Conservation (phyloP, 2,888 invertebrate genomes). For the Noctuana brunneofusca region DNA sequence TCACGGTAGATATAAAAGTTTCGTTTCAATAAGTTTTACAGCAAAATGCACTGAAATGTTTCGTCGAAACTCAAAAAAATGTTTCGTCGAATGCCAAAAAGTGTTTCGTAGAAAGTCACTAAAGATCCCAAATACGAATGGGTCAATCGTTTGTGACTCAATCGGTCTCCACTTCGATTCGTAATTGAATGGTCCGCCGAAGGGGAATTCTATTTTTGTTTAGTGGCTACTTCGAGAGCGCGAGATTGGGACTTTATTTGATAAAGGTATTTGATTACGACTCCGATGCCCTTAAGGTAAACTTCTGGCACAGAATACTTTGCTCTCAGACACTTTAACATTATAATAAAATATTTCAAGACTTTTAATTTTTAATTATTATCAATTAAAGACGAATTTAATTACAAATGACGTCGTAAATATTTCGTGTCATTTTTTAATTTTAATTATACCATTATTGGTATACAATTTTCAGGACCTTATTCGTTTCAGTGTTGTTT, state of each 20-base stretch:
- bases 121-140: background rate
- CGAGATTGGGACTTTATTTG: conserved; percentile 17
- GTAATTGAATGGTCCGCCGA: conserved; percentile 16
- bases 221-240: background rate
- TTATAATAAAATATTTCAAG: no score
- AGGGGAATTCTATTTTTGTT: conserved; percentile 12
- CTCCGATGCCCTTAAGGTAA: background rate
- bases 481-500: no score
- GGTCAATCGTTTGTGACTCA: conserved; percentile 8
- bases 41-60: no score
- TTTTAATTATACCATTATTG: no score
- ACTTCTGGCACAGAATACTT: background rate
- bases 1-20: no score
- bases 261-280: conserved; percentile 20
- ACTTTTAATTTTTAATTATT: no score
- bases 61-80: no score
- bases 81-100: background rate
- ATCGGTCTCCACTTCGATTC: conserved; percentile 6
- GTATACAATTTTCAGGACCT: no score
- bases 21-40: no score
- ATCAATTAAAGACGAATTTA: no score
- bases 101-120: background rate
- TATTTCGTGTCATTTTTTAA: no score
- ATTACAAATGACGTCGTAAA: no score
- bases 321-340: background rate